phyloP scores from a whole-genome alignment of 2,888 invertebrate species.

The Apamea anceps region DNA sequence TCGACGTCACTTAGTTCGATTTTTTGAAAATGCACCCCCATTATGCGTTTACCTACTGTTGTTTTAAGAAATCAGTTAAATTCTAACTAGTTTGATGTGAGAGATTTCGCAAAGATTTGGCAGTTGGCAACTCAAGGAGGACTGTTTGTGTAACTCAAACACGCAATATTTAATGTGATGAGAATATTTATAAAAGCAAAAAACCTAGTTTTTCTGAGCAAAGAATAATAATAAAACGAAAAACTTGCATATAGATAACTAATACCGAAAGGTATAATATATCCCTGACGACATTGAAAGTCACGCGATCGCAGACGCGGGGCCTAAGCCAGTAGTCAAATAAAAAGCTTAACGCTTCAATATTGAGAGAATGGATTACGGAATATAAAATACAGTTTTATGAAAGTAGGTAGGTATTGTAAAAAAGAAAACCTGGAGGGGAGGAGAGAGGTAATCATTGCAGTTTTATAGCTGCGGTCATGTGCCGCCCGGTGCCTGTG shows the following conservation, averaged over 20 bases:
- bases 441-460: constrained; percentile 25
- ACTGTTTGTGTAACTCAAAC: neutral
- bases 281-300: constrained; percentile 6
- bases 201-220: neutral
- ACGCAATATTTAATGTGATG: neutral
- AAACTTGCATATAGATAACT: neutral
- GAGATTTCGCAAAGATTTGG: neutral
- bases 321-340: constrained; percentile 27
- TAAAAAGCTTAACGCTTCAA: constrained; percentile 34
- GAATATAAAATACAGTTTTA: constrained; percentile 23
- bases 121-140: neutral
- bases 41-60: neutral
- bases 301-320: constrained; percentile 9
- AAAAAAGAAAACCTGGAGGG: constrained; percentile 15
- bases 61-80: neutral
- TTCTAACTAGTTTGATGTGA: neutral
- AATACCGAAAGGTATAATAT: neutral
- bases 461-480: constrained; percentile 34
- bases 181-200: neutral
- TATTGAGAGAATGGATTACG: constrained; percentile 18
- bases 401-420: constrained; percentile 10
- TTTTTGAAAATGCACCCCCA: neutral
- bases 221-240: neutral
- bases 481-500: constrained; percentile 14
- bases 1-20: neutral